Percentiles rank a stretch among this genome's conserved stretches.
These are phyloP conservation scores for Corythornis madagascariensis DNA, from an alignment of 2,113 vertebrate species.

Conservation along the genomic window DNA sequence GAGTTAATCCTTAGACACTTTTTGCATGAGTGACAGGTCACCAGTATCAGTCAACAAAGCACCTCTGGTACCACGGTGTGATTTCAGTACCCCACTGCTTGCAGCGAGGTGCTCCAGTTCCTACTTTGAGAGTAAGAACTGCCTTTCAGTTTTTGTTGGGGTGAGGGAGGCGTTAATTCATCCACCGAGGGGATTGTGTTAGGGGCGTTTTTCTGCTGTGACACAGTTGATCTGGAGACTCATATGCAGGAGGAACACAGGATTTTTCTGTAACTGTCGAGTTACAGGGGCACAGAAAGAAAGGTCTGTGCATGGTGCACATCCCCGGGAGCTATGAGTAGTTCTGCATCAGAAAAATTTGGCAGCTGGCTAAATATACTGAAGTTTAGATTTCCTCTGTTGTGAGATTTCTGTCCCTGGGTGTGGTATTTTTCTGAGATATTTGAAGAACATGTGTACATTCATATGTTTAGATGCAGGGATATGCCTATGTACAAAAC, in stretches of 20 bases:
- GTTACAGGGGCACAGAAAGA: background rate
- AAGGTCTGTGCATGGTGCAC: background rate
- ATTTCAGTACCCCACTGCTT: too few species aligned
- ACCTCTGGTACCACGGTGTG: too few species aligned
- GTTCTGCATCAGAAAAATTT: background rate
- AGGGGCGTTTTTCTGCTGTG: background rate
- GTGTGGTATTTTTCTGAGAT: background rate
- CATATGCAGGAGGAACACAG: background rate
- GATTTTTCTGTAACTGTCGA: background rate
- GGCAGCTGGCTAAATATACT: background rate
- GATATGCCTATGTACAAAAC: accelerated
- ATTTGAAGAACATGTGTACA: accelerated
- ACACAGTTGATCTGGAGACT: background rate
- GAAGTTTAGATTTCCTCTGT: background rate
- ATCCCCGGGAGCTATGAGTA: background rate
- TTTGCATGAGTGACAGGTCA: background rate
- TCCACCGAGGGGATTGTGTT: background rate
- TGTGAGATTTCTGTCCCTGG: background rate
- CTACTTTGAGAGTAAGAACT: too few species aligned
- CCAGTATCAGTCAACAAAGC: accelerated
- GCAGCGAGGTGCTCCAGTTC: too few species aligned
- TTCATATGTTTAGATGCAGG: background rate
- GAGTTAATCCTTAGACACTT: background rate
- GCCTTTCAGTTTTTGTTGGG: too few species aligned
- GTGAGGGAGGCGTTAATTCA: too few species aligned